Conservation (phyloP, 2,888 invertebrate genomes). For the Cataglyphis cursor region DNA sequence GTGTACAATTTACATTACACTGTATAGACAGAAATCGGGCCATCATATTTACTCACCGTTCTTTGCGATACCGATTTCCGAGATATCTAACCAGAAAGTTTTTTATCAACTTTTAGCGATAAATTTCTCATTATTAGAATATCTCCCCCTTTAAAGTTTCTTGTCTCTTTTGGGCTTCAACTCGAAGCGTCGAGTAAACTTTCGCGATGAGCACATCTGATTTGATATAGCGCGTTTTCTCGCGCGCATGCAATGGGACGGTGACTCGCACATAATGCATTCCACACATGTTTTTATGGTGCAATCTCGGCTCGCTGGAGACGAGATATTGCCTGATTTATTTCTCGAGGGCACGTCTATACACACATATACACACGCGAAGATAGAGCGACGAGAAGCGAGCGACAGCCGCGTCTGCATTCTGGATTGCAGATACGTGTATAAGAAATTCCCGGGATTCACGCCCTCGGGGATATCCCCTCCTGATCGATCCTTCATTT, state of each 20-base stretch:
- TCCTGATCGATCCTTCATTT: conserved; percentile 40
- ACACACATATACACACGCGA: not conserved
- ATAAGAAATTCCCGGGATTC: conserved; percentile 32
- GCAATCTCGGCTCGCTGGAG: conserved; percentile 36
- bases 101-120: not conserved
- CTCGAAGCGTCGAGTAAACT: not conserved
- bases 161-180: conserved; percentile 11
- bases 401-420: conserved; percentile 20
- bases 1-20: not conserved
- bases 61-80: not conserved
- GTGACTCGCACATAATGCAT: conserved; percentile 45
- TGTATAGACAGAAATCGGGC: not conserved
- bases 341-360: conserved; percentile 13
- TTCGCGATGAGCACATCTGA: conserved; percentile 1
- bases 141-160: not conserved
- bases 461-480: conserved; percentile 7
- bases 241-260: conserved; percentile 2
- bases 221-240: conserved; percentile 31
- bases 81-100: conserved; percentile 1
- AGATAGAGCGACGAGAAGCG: not conserved
- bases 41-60: not conserved
- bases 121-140: conserved; percentile 25
- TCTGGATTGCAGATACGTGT: conserved; percentile 47
- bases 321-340: conserved; percentile 57
- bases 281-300: conserved; percentile 60